phyloP scores from a whole-genome alignment of 2,113 vertebrate species.

The Acanthochromis polyacanthus region DNA sequence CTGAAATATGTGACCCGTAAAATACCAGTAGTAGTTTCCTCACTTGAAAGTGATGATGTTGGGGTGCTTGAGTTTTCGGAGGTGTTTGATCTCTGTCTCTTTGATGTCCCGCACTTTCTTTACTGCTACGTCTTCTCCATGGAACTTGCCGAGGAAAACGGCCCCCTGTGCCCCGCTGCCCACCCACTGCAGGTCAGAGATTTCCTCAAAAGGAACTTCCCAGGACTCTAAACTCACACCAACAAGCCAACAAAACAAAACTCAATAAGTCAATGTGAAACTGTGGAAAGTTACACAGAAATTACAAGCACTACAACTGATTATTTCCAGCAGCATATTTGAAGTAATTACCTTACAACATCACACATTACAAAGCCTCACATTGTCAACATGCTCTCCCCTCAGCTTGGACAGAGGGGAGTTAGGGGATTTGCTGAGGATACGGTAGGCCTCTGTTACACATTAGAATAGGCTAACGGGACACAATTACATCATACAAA shows the following conservation, averaged over 20 bases:
- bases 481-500: slow-evolving; percentile 35
- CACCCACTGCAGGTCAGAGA: slow-evolving; percentile 98
- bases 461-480: slow-evolving; percentile 24
- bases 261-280: neutral
- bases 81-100: slow-evolving; percentile 96
- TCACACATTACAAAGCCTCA: slow-evolving; percentile 2
- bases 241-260: slow-evolving; percentile 37
- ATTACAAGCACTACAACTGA: neutral
- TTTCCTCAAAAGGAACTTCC: slow-evolving; percentile 99
- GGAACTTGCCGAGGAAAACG: slow-evolving; percentile 94
- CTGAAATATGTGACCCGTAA: neutral
- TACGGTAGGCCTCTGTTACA: slow-evolving; percentile 28
- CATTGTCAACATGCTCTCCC: slow-evolving; percentile 37
- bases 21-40: slow-evolving; percentile 65
- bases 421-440: slow-evolving; percentile 5
- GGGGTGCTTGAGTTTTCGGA: slow-evolving; percentile 94
- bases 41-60: slow-evolving; percentile 99
- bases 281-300: neutral
- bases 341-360: slow-evolving; percentile 22
- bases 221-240: slow-evolving; percentile 83
- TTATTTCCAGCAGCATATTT: neutral
- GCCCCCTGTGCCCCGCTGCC: slow-evolving; percentile 96
- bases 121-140: slow-evolving; percentile 94
- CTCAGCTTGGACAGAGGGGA: slow-evolving; percentile 24
- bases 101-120: slow-evolving; percentile 96